A percentile compares a stretch with the other conserved stretches of the same genome.
These are phyloP conservation scores for Rhadina sibilatrix DNA, from an alignment of 2,113 vertebrate genomes.

Conservation along the genomic window DNA sequence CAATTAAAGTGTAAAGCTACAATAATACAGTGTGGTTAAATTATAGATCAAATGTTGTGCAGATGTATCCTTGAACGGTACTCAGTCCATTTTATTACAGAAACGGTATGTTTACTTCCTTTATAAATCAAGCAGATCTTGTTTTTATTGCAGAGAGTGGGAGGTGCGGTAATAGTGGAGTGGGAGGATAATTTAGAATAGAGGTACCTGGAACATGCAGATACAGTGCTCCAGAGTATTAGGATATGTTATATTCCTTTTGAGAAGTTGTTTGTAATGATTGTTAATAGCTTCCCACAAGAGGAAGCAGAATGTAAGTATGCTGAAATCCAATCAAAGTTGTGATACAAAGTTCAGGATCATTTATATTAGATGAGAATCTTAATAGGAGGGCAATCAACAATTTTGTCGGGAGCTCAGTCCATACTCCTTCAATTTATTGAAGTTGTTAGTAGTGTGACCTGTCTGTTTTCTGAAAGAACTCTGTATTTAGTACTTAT, in stretches of 20 bases:
- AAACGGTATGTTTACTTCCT: conserved; percentile 59
- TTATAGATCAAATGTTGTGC: conserved; percentile 26
- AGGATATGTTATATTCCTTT: conserved; percentile 21
- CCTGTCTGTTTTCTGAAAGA: conserved; percentile 2
- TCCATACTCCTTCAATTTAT: conserved; percentile 1
- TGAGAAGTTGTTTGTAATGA: conserved; percentile 43
- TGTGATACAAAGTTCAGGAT: conserved; percentile 18
- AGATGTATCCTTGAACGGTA: conserved; percentile 2
- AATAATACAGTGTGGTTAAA: conserved; percentile 35
- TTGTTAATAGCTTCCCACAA: conserved; percentile 47
- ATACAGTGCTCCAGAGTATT: conserved; percentile 40
- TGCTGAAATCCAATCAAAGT: not conserved
- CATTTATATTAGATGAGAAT: conserved; percentile 31
- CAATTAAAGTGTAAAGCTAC: conserved; percentile 40
- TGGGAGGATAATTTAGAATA: conserved; percentile 57
- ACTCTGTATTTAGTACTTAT: not conserved
- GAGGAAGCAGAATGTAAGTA: conserved; percentile 1
- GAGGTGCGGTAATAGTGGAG: conserved; percentile 48
- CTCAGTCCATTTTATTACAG: conserved; percentile 41
- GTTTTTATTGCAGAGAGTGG: conserved; percentile 56
- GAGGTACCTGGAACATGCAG: conserved; percentile 42
- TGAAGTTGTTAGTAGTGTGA: not conserved
- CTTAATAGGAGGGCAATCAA: conserved; percentile 26
- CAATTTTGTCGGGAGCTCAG: conserved; percentile 4
- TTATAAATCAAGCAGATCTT: conserved; percentile 63